Base-by-base conservation (phyloP, 2,888 invertebrate genomes). In the Pollenia labialis region DNA sequence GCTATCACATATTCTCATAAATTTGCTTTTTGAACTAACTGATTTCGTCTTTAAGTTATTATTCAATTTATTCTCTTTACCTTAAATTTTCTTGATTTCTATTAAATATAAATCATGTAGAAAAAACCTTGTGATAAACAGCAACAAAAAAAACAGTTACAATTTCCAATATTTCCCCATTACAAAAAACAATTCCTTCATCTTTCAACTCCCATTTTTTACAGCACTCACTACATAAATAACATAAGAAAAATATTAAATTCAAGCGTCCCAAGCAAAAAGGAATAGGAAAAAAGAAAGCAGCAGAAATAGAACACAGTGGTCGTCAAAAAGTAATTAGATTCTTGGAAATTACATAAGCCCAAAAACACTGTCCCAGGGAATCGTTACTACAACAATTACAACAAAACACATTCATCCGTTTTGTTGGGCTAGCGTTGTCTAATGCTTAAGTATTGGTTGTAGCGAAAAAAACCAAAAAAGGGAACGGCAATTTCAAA, bases 261-360 rank as follows among this genome's bases (percentile, higher is more conserved):
- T n/a, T n/a, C 14, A 18, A 44, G 10, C 42, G n/a, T 4, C 52
- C 52, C 10, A 44, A 66, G 11, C 4, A 54, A 72, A 56, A 81
- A 66, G 50, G 44, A 18, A 50, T 32, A 11, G 1, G 42, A 48
- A 16, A 62, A 46, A 44, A 9, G 18, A 14, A 50, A 52, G 1
- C 46, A 60, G 4, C 40, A 60, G 16, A 40, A 69, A 46, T 32
- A 56, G 66, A 46, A 77, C 64, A 72, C 82, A 88, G 64, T 66
- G 79, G 89, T 90, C 90, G 90, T 91, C 90, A 89, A 89, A 90
- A 91, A 89, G 91, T 91, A 91, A 91, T 91, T 91, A 91, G 92
- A 91, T 91, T 91, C 89, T 88, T 90, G 88, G 90, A 88, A 90
- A 90, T 91, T 90, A 90, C 88, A 89, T 89, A 90, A 91, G 89